A percentile compares a stretch with the other conserved stretches of the same genome.
These are phyloP conservation scores for Lycia hirtaria DNA, from an alignment of 2,888 invertebrate genomes.

Conservation along the genomic window DNA sequence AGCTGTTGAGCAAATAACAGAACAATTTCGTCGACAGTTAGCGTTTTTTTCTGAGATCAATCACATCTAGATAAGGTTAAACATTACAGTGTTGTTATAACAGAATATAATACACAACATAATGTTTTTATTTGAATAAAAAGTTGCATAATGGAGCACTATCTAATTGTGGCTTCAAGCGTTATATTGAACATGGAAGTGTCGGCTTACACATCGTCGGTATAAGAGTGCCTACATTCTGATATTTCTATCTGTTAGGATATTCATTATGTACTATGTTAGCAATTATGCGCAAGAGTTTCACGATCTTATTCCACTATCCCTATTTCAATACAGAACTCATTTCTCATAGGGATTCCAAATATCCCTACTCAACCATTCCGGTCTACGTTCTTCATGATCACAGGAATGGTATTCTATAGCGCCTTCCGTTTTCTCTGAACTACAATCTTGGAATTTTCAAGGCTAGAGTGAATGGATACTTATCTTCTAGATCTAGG, in stretches of 20 bases:
- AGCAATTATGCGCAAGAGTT: constrained; percentile 16
- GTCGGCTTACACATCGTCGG: constrained; percentile 55
- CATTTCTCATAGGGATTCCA: no score
- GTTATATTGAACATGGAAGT: constrained; percentile 52
- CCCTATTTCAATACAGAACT: no score
- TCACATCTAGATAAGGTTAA: constrained; percentile 32
- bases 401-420: no score
- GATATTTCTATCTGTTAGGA: constrained; percentile 43
- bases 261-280: constrained; percentile 27
- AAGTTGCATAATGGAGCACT: constrained; percentile 24
- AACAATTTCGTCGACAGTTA: constrained; percentile 39
- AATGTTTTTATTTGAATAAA: constrained; percentile 19
- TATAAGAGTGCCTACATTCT: constrained; percentile 57
- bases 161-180: constrained; percentile 55
- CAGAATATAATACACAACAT: constrained; percentile 25
- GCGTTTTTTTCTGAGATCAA: constrained; percentile 41
- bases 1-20: constrained; percentile 49
- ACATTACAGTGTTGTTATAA: constrained; percentile 38
- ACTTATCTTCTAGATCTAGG: no score
- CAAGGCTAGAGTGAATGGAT: no score
- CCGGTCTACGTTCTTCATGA: no score
- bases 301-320: no score
- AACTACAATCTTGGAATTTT: no score
- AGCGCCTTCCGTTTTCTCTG: no score
- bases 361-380: no score